These are phyloP conservation scores for Melanostoma scalare DNA, from an alignment of 2,888 invertebrate species.

Conservation along the genomic window DNA sequence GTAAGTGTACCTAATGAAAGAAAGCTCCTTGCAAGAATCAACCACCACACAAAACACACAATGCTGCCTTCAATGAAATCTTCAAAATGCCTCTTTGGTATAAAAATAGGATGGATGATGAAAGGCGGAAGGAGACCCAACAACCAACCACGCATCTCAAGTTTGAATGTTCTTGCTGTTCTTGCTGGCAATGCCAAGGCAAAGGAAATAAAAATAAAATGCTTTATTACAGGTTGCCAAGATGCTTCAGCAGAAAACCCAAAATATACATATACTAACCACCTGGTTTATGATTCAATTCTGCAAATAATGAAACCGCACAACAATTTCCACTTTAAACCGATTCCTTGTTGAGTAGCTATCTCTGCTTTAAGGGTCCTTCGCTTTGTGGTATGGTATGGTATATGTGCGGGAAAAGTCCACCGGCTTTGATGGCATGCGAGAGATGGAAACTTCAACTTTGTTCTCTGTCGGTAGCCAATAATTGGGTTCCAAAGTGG, in stretches of 20 bases:
- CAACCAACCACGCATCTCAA: neutral
- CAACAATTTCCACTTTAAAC: slow-evolving; percentile 21
- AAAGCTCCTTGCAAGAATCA: too few species aligned
- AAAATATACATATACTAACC: neutral
- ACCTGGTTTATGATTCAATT: slow-evolving; percentile 25
- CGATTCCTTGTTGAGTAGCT: slow-evolving; percentile 27
- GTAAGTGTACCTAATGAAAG: slow-evolving; percentile 19
- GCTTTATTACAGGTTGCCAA: neutral
- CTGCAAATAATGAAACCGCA: slow-evolving; percentile 3
- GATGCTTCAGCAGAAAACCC: slow-evolving; percentile 20
- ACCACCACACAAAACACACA: too few species aligned
- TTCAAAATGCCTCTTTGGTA: slow-evolving; percentile 23
- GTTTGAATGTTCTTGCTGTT: neutral
- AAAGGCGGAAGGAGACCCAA: neutral
- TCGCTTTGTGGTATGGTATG: slow-evolving; percentile 13
- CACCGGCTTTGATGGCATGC: neutral
- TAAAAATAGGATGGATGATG: slow-evolving; percentile 10
- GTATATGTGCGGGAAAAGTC: neutral
- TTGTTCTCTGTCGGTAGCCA: neutral
- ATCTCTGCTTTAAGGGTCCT: slow-evolving; percentile 10
- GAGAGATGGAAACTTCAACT: neutral
- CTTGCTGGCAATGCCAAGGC: too few species aligned
- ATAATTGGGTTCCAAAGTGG: slow-evolving; percentile 26
- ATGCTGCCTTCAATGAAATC: neutral
- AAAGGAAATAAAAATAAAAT: slow-evolving; percentile 1